These are phyloP conservation scores for Sarcophaga carnaria DNA, from an alignment of 2,888 invertebrate genomes.

Conservation along the genomic window DNA sequence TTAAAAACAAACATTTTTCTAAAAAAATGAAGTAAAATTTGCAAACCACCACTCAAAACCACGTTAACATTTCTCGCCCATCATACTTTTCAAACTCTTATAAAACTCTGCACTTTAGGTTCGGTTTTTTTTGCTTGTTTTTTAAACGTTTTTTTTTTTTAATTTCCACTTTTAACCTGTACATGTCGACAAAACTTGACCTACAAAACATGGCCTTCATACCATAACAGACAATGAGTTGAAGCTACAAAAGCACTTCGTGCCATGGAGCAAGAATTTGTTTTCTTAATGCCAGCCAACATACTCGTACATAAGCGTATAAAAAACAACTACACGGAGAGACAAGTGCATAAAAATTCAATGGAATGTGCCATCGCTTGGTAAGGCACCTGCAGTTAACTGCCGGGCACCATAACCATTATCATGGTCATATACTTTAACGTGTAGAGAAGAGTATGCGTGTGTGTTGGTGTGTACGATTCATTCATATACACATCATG, in stretches of 20 bases:
- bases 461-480: background rate
- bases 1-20: too few species aligned
- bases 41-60: too few species aligned
- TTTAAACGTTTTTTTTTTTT: background rate
- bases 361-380: slow-evolving; percentile 29
- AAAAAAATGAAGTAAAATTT: too few species aligned
- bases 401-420: background rate
- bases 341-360: slow-evolving; percentile 30
- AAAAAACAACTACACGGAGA: background rate
- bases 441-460: background rate
- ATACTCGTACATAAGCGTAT: background rate
- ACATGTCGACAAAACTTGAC: slow-evolving; percentile 34
- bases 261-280: slow-evolving; percentile 1
- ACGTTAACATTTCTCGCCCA: too few species aligned
- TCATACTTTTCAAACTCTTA: too few species aligned
- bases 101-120: too few species aligned
- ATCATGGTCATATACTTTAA: background rate
- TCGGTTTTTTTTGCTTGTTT: background rate
- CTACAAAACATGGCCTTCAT: slow-evolving; percentile 52
- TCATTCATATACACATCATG: background rate
- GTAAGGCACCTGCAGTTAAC: slow-evolving; percentile 45
- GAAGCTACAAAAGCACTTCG: slow-evolving; percentile 15
- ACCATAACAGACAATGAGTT: slow-evolving; percentile 29
- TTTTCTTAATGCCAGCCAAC: background rate
- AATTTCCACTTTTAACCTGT: slow-evolving; percentile 1